Evolutionary conservation across 2,113 vertebrate genomes (phyloP).

Genomic region (Otocyon megalotis): DNA sequence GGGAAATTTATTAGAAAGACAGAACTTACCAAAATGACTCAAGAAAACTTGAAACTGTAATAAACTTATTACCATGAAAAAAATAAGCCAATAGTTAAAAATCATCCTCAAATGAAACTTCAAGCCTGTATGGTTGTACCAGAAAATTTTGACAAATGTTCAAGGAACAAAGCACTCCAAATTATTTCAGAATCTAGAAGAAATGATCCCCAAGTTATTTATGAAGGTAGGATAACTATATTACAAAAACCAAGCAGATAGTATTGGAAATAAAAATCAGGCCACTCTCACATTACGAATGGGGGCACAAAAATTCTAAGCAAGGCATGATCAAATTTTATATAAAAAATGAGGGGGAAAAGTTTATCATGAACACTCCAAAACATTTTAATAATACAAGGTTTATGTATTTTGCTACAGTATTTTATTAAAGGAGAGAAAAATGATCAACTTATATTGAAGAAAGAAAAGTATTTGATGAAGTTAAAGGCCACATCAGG

Average conservation of each 20-base stretch:
- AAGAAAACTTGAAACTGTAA: conserved; percentile 2
- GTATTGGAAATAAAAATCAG: not conserved
- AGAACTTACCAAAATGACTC: not conserved
- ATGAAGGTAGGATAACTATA: not conserved
- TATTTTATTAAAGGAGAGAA: conserved; percentile 51
- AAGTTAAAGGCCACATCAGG: not conserved
- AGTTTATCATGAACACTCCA: not conserved
- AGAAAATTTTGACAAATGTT: conserved; percentile 19
- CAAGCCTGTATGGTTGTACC: not conserved
- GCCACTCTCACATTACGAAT: not conserved
- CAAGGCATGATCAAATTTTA: not conserved
- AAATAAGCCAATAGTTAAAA: conserved; percentile 26
- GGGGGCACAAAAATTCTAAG: not conserved
- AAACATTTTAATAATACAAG: conserved; percentile 5
- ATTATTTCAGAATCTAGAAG: not conserved
- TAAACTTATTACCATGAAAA: not conserved
- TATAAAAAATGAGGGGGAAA: not conserved
- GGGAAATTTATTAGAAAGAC: not conserved
- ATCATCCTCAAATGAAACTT: conserved; percentile 6
- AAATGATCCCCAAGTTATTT: not conserved
- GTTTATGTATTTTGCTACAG: not conserved
- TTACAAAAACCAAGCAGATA: not conserved
- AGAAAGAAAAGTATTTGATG: not conserved
- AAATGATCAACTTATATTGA: not conserved
- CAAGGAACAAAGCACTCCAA: not conserved